phyloP scores from a whole-genome alignment of 2,797 vertebrate genomes.

The Masticophis lateralis region DNA sequence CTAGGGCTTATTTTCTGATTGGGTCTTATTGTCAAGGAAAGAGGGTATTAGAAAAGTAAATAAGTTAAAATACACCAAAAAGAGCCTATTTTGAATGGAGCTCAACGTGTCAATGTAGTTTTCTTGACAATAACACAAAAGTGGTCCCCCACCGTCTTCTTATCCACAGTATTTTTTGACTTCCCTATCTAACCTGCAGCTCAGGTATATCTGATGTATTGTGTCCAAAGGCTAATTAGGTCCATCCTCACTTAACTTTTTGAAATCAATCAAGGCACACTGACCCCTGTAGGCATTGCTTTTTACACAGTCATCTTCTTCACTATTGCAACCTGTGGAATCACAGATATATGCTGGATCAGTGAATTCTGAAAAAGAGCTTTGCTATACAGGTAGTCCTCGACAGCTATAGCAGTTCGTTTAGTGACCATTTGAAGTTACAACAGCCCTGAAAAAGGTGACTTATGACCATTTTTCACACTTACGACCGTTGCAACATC shows the following conservation, averaged over 20 bases:
- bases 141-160: not conserved
- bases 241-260: not conserved
- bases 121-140: not conserved
- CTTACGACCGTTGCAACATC: too few relatives aligned
- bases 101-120: not conserved
- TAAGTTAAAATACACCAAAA: not conserved
- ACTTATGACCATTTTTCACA: too few relatives aligned
- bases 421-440: too few relatives aligned
- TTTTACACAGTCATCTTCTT: not conserved
- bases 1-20: too few relatives aligned
- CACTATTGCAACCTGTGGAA: not conserved
- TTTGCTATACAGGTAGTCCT: not conserved
- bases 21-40: too few relatives aligned
- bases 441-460: too few relatives aligned
- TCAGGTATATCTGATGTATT: not conserved
- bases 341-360: not conserved
- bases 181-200: not conserved
- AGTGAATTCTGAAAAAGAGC: not conserved
- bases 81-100: not conserved
- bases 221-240: not conserved
- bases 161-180: not conserved
- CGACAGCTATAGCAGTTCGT: too few relatives aligned
- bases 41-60: not conserved
- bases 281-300: not conserved
- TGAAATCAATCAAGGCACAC: not conserved